phyloP scores from a whole-genome alignment of 2,113 vertebrate genomes.

The Parotia lawesii region DNA sequence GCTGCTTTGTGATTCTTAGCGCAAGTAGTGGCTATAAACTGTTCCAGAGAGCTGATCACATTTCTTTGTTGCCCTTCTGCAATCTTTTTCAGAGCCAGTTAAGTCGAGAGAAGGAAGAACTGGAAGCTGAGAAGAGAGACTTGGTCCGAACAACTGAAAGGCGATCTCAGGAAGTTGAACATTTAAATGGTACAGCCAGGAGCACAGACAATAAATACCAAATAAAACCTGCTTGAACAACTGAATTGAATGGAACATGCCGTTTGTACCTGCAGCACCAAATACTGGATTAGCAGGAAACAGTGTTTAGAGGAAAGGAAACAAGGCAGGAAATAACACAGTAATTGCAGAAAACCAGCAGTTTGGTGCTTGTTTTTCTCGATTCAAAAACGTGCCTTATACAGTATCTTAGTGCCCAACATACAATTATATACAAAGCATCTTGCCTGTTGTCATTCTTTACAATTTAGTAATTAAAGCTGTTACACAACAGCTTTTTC shows the following conservation, averaged over 20 bases:
- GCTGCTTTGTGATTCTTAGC: neutral
- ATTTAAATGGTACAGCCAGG: slow-evolving; percentile 82
- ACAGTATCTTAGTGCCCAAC: neutral
- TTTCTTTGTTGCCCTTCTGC: neutral
- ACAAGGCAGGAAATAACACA: neutral
- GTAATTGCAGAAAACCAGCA: neutral
- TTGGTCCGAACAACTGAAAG: slow-evolving; percentile 87
- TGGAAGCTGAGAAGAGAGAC: slow-evolving; percentile 92
- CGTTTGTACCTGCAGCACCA: neutral
- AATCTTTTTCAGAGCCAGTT: slow-evolving; percentile 75
- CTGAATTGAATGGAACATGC: neutral
- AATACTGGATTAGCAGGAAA: neutral
- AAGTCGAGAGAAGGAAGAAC: slow-evolving; percentile 85
- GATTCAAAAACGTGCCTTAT: fast-evolving
- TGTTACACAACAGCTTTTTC: neutral
- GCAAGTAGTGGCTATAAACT: neutral
- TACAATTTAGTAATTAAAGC: neutral
- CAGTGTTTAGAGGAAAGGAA: neutral
- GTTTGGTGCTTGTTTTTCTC: neutral
- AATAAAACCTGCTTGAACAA: neutral
- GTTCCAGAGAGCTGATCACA: neutral
- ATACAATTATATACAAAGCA: neutral
- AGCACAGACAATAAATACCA: neutral
- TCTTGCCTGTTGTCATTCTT: neutral
- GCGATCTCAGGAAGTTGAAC: slow-evolving; percentile 86